Evolutionary conservation across 2,888 invertebrate species (phyloP).

Genomic region (Epirrita christyi): DNA sequence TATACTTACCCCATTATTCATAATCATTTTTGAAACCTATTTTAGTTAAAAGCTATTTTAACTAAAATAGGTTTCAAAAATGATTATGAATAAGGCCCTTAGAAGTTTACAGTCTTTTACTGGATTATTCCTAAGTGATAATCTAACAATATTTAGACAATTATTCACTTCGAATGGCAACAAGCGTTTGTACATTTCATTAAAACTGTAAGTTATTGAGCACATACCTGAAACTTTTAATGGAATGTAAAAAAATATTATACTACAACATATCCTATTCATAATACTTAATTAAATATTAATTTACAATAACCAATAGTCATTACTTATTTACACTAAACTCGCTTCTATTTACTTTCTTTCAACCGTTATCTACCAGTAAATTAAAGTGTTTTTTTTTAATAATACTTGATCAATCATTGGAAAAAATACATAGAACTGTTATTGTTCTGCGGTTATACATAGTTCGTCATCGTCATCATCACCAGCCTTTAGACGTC

Average conservation of each 20-base stretch:
- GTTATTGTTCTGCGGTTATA: no score
- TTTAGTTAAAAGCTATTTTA: no score
- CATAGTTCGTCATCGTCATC: no score
- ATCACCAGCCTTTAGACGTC: no score
- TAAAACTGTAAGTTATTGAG: constrained; percentile 29
- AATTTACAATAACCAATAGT: constrained; percentile 29
- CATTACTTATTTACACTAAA: constrained; percentile 33
- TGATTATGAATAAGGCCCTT: no score
- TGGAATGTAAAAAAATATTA: constrained; percentile 33
- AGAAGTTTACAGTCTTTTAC: constrained; percentile 15
- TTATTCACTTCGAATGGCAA: constrained; percentile 4
- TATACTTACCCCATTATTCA: no score
- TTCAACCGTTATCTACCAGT: neutral
- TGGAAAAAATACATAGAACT: no score
- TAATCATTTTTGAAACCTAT: no score
- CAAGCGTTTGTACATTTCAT: constrained; percentile 10
- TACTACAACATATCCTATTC: constrained; percentile 29
- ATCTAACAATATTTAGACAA: neutral
- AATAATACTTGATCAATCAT: no score
- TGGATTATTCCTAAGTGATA: constrained; percentile 10
- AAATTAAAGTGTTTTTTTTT: neutral
- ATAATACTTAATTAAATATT: constrained; percentile 30
- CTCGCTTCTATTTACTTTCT: constrained; percentile 19
- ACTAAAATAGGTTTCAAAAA: no score
- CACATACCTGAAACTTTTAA: constrained; percentile 17